A percentile compares a stretch with the other conserved stretches of the same genome.
phyloP scores from a whole-genome alignment of 2,888 invertebrate genomes.

The Gonocerus acuteangulatus region DNA sequence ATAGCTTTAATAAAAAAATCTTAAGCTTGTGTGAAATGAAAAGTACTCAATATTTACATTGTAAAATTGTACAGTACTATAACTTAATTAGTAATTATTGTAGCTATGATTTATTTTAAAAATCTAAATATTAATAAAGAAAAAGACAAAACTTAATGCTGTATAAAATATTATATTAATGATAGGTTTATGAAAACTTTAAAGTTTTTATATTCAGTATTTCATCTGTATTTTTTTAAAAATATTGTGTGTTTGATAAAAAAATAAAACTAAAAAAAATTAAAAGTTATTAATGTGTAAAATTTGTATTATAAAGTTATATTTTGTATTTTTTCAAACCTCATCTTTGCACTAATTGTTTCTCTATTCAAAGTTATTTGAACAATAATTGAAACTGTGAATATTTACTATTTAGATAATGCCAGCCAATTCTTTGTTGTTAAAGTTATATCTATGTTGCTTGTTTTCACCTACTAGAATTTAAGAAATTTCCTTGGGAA shows the following conservation, averaged over 20 bases:
- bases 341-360: slow-evolving; percentile 5
- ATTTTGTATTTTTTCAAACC: slow-evolving; percentile 10
- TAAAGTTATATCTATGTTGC: neutral
- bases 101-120: neutral
- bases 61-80: slow-evolving; percentile 5
- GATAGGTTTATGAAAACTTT: slow-evolving; percentile 1
- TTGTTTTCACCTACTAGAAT: neutral
- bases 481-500: slow-evolving; percentile 4
- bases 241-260: slow-evolving; percentile 9
- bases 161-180: slow-evolving; percentile 4
- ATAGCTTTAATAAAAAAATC: slow-evolving; percentile 2
- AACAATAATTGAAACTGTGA: too few species aligned
- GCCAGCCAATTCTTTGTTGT: too few species aligned
- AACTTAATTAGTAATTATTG: neutral
- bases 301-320: slow-evolving; percentile 18
- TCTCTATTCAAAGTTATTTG: neutral
- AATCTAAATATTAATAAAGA: slow-evolving; percentile 12
- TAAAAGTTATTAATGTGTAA: neutral
- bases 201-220: slow-evolving; percentile 17
- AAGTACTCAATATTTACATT: slow-evolving; percentile 4
- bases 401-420: too few species aligned
- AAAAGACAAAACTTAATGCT: slow-evolving; percentile 13
- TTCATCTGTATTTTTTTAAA: slow-evolving; percentile 22
- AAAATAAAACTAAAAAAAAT: neutral
- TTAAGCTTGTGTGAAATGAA: slow-evolving; percentile 6